Base-by-base conservation (phyloP, 2,888 invertebrate genomes). In the Nephrotoma flavescens region DNA sequence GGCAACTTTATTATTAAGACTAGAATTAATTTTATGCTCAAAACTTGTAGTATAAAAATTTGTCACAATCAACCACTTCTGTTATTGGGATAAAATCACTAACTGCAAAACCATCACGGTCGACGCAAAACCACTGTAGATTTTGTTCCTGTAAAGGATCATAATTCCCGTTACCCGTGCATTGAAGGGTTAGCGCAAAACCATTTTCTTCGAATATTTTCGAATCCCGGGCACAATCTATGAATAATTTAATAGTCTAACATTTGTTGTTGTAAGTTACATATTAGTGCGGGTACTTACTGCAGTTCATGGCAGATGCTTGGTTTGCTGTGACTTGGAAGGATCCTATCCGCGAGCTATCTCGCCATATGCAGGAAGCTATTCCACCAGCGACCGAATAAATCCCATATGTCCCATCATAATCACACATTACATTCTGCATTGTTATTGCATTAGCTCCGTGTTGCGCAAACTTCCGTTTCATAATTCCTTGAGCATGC, bases 151-250 rank as follows among this genome's bases (percentile, higher is more conserved):
- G 94, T 87, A 91, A 89, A n/a, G 91, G 89, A 42, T 91, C 90
- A 90, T 95, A 95, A 92, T 94, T 94, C 85, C 94, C 95, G 89
- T 93, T 93, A 19, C 91, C 91, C 15, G 89, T 88, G 89, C 95
- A 95, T 15, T 90, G 90, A 89, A 92, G 92, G 6, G 92, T 90
- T 88, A 93, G 92, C 42, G 90, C 89, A 90, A 92, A 91, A 2
- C 93, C 93, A 44, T 90, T 91, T 87, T 91, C 92, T 5, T 91
- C 92, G 90, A 93, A 94, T 87, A 93, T 89, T 88, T 90, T 90
- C 41, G 92, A 91, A 90, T 95, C 95, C 87, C 94, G 92, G n/a
- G 94, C 94, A 90, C 95, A 94, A 90, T 94, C 94, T 94, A 83
- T 86, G 87, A 57, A 47, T 31, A 41, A 71, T 86, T 44, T 6